Evolutionary conservation across 2,797 vertebrate genomes (phyloP).

Genomic region (Furcifer pardalis): DNA sequence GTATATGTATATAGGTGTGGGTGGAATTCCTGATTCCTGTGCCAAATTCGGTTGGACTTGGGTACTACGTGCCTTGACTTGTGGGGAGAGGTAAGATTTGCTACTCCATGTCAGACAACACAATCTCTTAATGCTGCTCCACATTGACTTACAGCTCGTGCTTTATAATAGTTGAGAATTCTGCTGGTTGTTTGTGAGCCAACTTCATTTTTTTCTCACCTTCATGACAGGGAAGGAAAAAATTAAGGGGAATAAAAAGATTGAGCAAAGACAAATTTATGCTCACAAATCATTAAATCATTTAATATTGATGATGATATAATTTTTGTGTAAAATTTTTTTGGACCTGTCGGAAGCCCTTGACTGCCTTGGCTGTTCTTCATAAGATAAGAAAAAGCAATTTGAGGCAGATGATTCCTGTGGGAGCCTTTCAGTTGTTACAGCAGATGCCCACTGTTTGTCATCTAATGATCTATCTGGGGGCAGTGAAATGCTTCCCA

Average conservation of each 20-base stretch:
- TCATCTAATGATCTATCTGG: not conserved
- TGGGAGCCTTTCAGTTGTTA: not conserved
- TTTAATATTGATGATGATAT: constrained; percentile 24
- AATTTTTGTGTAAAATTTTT: constrained; percentile 16
- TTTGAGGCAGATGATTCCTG: not conserved
- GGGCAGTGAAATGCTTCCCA: constrained; percentile 37
- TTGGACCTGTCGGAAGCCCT: constrained; percentile 20
- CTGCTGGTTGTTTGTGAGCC: not conserved
- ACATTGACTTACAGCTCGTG: too few species aligned
- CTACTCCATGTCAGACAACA: too few species aligned
- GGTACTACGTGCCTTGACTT: too few species aligned
- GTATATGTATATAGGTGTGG: too few species aligned
- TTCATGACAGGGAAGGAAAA: not conserved
- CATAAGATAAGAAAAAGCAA: not conserved
- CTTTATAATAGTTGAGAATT: too few species aligned
- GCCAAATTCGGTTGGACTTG: too few species aligned
- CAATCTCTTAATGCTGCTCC: too few species aligned
- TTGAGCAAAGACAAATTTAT: constrained; percentile 23
- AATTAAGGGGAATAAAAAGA: not conserved
- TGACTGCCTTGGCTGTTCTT: constrained; percentile 9
- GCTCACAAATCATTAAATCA: constrained; percentile 14
- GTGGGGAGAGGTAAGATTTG: too few species aligned
- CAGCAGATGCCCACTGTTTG: not conserved
- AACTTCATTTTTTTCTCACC: not conserved
- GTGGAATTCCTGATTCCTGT: too few species aligned